Evolutionary conservation across 2,113 vertebrate genomes (phyloP).

Genomic region (Triplophysa tibetana): DNA sequence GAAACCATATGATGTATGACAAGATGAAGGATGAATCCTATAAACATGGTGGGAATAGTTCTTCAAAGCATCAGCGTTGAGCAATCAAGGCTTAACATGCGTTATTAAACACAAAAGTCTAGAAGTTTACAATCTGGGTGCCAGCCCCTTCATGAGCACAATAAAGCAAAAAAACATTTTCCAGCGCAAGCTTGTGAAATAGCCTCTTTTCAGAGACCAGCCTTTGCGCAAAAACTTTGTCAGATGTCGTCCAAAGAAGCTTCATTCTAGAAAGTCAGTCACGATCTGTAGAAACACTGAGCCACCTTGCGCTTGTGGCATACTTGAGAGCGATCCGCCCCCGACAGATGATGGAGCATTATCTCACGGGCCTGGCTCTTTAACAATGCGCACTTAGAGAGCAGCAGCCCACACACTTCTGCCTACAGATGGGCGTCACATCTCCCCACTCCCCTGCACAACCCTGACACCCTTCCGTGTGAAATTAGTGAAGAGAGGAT

Average conservation of each 20-base stretch:
- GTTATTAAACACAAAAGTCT: slow-evolving; percentile 27
- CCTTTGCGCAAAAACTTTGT: neutral
- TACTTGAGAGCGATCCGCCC: slow-evolving; percentile 41
- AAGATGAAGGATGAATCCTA: neutral
- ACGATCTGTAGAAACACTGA: slow-evolving; percentile 24
- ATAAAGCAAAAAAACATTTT: slow-evolving; percentile 4
- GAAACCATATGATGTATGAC: neutral
- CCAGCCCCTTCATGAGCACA: neutral
- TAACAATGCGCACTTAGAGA: slow-evolving; percentile 37
- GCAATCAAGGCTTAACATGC: neutral
- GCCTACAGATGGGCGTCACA: slow-evolving; percentile 29
- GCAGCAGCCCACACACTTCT: slow-evolving; percentile 30
- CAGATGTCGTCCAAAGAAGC: neutral
- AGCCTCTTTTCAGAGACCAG: neutral
- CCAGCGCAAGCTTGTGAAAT: slow-evolving; percentile 18
- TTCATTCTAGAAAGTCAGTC: slow-evolving; percentile 20
- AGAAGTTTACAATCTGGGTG: neutral
- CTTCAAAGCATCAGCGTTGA: too few species aligned
- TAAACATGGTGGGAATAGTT: slow-evolving; percentile 5
- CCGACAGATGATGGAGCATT: slow-evolving; percentile 9
- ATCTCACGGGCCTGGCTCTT: slow-evolving; percentile 26
- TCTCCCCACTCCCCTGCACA: neutral
- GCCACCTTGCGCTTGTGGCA: slow-evolving; percentile 21
- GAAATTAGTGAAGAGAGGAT: neutral
- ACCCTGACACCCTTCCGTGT: slow-evolving; percentile 22